Evolutionary conservation across 2,797 vertebrate genomes (phyloP).

Genomic region (Psittacula echo): DNA sequence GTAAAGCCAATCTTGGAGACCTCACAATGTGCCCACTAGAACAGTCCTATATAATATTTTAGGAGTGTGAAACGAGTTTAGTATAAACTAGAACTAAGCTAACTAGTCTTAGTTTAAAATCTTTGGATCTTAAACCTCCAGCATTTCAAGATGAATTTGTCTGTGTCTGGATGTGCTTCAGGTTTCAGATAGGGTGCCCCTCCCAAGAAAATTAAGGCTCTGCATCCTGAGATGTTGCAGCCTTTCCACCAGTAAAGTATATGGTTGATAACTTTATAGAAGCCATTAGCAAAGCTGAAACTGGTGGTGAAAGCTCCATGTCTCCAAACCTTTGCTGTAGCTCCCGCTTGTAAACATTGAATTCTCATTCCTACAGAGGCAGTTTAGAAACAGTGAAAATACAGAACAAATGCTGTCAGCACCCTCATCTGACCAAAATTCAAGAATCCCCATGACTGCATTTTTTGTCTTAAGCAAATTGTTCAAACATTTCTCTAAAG

Average conservation of each 20-base stretch:
- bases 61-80: neutral
- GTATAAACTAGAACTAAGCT: neutral
- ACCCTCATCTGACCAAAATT: conserved; percentile 23
- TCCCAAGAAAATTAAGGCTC: neutral
- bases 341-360: neutral
- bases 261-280: neutral
- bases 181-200: neutral
- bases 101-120: neutral
- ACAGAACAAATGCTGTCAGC: neutral
- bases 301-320: neutral
- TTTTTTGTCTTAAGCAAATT: conserved; percentile 49
- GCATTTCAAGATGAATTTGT: neutral
- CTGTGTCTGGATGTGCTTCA: neutral
- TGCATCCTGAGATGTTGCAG: neutral
- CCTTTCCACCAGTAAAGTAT: neutral
- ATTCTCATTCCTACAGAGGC: neutral
- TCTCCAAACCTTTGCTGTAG: neutral
- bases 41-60: neutral
- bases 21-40: neutral
- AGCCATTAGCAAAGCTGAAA: neutral
- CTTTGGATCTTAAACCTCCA: neutral
- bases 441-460: neutral
- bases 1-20: neutral
- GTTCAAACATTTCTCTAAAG: conserved; percentile 3
- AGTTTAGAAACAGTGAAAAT: conserved; percentile 27